Evolutionary conservation across 1,140 invertebrate genomes (phyloP).

Genomic region (Lineus longissimus): DNA sequence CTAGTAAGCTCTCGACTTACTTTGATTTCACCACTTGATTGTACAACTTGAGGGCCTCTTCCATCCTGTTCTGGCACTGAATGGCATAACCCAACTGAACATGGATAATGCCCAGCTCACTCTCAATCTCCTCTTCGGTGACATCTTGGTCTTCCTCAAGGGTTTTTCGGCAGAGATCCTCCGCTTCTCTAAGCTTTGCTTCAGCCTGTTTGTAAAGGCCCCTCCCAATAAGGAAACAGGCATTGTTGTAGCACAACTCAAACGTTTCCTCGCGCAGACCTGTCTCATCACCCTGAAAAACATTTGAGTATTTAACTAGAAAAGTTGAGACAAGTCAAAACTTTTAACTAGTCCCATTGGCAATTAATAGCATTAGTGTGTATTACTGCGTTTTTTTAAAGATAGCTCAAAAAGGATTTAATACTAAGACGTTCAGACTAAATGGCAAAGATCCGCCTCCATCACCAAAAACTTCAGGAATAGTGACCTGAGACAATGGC

Average conservation of each 20-base stretch:
- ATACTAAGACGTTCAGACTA: too few relatives aligned
- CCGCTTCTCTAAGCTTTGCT: constrained; percentile 74
- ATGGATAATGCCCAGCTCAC: constrained; percentile 83
- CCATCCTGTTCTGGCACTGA: constrained; percentile 65
- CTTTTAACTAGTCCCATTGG: not conserved
- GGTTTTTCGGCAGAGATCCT: constrained; percentile 72
- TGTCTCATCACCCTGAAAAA: constrained; percentile 53
- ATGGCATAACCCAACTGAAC: constrained; percentile 84
- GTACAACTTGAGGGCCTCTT: constrained; percentile 71
- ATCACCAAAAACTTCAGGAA: too few relatives aligned
- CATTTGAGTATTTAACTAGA: constrained; percentile 19
- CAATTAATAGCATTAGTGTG: not conserved
- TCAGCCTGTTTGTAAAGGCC: constrained; percentile 73
- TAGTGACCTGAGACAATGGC: too few relatives aligned
- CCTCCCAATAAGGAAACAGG: constrained; percentile 72
- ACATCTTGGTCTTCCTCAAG: constrained; percentile 80
- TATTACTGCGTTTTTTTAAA: too few relatives aligned
- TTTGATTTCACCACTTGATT: constrained; percentile 66
- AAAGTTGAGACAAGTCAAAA: not conserved
- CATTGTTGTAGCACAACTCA: constrained; percentile 85
- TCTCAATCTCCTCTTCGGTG: constrained; percentile 80
- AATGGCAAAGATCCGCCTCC: too few relatives aligned
- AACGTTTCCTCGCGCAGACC: constrained; percentile 67
- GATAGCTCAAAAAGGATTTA: too few relatives aligned
- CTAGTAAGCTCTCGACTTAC: constrained; percentile 24